Conservation (phyloP, 2,113 vertebrate genomes). For the Rhinichthys klamathensis region DNA sequence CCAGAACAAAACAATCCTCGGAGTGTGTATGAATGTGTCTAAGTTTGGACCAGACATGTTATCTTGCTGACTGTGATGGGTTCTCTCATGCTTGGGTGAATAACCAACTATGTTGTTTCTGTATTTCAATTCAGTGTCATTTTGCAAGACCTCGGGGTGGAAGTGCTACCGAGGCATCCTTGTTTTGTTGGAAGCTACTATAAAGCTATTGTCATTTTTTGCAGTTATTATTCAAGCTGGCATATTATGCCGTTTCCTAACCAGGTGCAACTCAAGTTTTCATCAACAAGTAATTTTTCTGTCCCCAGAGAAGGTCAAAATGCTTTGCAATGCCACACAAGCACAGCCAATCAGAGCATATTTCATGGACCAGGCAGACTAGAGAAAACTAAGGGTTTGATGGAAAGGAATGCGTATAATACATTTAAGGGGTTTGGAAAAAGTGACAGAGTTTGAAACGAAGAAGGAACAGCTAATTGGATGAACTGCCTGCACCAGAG, state of each 20-base stretch:
- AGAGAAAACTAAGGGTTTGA: neutral
- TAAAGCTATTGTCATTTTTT: slow-evolving; percentile 7
- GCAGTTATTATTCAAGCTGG: neutral
- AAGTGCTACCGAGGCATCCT: neutral
- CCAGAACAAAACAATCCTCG: slow-evolving; percentile 24
- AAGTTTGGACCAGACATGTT: slow-evolving; percentile 26
- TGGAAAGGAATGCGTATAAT: neutral
- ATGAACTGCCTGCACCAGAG: neutral
- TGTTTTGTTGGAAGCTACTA: neutral
- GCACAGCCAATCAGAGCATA: neutral
- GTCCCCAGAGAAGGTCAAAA: neutral
- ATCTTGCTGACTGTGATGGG: slow-evolving; percentile 27
- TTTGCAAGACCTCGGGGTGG: neutral
- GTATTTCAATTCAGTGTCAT: slow-evolving; percentile 27
- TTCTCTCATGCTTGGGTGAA: slow-evolving; percentile 36
- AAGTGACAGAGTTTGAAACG: neutral
- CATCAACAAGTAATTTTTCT: neutral
- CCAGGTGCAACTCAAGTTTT: slow-evolving; percentile 9
- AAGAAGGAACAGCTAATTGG: neutral
- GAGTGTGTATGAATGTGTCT: slow-evolving; percentile 34
- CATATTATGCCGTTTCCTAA: neutral
- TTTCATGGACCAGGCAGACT: neutral
- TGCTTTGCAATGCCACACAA: neutral
- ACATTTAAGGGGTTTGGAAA: slow-evolving; percentile 17
- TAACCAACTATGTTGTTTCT: slow-evolving; percentile 29